Evolutionary conservation across 1,140 invertebrate species (phyloP).

Genomic region (Hypothenemus hampei): DNA sequence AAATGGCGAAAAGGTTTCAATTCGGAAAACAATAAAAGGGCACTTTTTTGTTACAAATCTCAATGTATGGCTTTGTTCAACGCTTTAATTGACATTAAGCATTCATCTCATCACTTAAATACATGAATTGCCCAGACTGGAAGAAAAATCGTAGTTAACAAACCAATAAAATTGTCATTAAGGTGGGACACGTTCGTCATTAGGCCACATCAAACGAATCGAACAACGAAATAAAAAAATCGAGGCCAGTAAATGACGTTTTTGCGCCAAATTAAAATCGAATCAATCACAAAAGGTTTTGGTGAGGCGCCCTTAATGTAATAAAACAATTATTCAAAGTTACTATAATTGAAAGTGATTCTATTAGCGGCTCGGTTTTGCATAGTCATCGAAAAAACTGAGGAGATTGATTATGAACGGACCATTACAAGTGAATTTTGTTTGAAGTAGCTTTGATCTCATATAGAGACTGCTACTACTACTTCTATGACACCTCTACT

Average conservation of each 20-base stretch:
- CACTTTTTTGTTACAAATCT: no score
- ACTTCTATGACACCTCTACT: no score
- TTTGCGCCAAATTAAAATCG: constrained; percentile 25
- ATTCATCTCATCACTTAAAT: no score
- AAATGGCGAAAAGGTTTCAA: no score
- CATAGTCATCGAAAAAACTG: constrained; percentile 24
- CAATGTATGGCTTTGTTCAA: no score
- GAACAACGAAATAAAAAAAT: constrained; percentile 14
- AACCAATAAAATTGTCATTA: constrained; percentile 13
- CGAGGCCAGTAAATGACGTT: constrained; percentile 20
- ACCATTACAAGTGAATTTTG: constrained; percentile 27
- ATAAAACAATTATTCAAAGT: constrained; percentile 29
- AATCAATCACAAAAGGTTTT: constrained; percentile 21
- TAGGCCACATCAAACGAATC: constrained; percentile 15
- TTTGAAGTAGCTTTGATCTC: constrained; percentile 20
- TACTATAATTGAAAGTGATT: constrained; percentile 27
- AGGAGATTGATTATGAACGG: constrained; percentile 22
- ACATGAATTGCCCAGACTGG: no score
- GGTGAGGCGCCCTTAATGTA: constrained; percentile 23
- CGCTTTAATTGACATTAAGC: no score
- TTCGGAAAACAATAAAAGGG: no score
- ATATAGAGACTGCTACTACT: constrained; percentile 15
- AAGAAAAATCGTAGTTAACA: no score
- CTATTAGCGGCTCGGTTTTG: constrained; percentile 22
- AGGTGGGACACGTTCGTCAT: constrained; percentile 9